Evolutionary conservation across 2,113 vertebrate genomes (phyloP).

Genomic region (Antennarius striatus): DNA sequence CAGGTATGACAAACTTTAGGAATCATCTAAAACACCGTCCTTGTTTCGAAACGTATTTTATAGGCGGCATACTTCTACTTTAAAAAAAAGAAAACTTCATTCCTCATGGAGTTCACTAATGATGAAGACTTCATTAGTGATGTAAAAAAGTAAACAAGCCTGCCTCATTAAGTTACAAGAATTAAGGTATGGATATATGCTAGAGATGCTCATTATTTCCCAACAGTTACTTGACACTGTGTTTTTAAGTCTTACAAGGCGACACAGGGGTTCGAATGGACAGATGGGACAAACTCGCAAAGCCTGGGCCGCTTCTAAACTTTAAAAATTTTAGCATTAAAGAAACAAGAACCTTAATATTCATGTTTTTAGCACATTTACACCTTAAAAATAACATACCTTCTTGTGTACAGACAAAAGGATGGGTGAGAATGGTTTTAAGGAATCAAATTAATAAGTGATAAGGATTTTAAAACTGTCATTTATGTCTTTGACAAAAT

Average conservation of each 20-base stretch:
- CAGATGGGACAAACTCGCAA: too few relatives aligned
- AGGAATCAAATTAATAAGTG: too few relatives aligned
- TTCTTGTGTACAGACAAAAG: too few relatives aligned
- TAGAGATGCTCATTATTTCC: conserved; percentile 39
- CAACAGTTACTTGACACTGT: conserved; percentile 12
- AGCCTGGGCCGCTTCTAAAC: too few relatives aligned
- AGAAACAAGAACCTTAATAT: too few relatives aligned
- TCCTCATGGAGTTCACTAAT: conserved; percentile 11
- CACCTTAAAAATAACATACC: too few relatives aligned
- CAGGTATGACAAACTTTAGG: too few relatives aligned
- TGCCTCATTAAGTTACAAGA: conserved; percentile 24
- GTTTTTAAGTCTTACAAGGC: conserved; percentile 1
- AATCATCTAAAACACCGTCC: neutral
- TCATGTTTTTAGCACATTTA: too few relatives aligned
- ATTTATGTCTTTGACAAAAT: too few relatives aligned
- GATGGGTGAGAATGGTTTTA: too few relatives aligned
- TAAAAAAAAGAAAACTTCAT: neutral
- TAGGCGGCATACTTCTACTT: neutral
- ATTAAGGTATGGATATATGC: conserved; percentile 4
- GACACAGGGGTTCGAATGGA: neutral
- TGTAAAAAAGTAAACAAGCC: conserved; percentile 30
- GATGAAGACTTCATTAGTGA: conserved; percentile 14
- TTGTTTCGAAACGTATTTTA: neutral
- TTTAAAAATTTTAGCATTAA: too few relatives aligned
- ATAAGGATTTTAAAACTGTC: too few relatives aligned